Evolutionary conservation across 2,113 vertebrate species (phyloP).

Genomic region (Albula goreensis): DNA sequence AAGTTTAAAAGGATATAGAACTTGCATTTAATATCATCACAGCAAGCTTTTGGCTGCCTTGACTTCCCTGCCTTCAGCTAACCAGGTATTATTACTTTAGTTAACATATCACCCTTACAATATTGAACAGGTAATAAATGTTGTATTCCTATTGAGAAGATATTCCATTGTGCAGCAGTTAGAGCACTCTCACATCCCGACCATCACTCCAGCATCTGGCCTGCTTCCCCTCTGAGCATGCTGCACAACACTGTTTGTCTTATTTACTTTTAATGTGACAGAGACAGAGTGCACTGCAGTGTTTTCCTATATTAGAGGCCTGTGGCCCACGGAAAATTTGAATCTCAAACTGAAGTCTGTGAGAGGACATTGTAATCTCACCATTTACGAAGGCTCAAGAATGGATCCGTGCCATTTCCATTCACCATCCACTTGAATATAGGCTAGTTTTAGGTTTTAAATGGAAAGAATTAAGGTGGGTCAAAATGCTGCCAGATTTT

Average conservation of each 20-base stretch:
- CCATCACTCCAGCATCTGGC: background rate
- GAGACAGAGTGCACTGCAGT: background rate
- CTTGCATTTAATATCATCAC: background rate
- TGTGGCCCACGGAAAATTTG: background rate
- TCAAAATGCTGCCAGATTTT: background rate
- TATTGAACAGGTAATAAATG: background rate
- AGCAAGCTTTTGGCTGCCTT: background rate
- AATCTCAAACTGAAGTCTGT: conserved; percentile 1
- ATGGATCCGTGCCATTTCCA: background rate
- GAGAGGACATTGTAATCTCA: conserved; percentile 12
- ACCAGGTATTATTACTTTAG: background rate
- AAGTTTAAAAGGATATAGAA: background rate
- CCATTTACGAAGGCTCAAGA: conserved; percentile 8
- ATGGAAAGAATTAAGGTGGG: conserved; percentile 28
- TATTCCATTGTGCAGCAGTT: background rate
- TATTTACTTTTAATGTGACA: conserved; percentile 5
- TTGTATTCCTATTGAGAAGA: background rate
- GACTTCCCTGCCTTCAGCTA: background rate
- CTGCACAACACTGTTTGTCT: background rate
- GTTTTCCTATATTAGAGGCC: background rate
- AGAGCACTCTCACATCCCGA: background rate
- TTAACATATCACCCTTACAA: background rate
- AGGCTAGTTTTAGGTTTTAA: conserved; percentile 28
- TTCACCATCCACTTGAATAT: background rate
- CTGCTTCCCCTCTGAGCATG: background rate